These are phyloP conservation scores for Tipula vernalis DNA, from an alignment of 2,888 invertebrate species.

Conservation along the genomic window DNA sequence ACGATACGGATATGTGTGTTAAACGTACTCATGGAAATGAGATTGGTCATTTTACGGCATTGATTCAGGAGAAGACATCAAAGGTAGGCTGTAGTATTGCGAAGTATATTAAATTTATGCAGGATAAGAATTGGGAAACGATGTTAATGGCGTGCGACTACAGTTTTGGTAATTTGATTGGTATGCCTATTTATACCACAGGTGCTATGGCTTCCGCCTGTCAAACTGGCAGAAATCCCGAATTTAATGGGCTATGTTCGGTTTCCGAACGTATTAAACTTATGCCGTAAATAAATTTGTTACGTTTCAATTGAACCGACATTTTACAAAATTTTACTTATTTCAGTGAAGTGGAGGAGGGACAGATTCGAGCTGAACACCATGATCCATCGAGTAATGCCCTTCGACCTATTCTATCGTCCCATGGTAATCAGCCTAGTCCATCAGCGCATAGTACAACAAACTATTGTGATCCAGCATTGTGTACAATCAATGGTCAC, in stretches of 20 bases:
- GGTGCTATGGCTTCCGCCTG: background rate
- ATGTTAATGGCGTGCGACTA: background rate
- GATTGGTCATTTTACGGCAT: background rate
- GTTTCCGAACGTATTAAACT: background rate
- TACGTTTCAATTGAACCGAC: too few species aligned
- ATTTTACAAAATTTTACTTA: background rate
- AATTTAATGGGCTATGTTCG: background rate
- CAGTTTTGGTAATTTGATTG: background rate
- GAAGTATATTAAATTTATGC: background rate
- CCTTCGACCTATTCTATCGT: background rate
- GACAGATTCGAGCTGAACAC: too few species aligned
- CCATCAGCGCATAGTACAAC: background rate
- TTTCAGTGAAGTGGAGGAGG: background rate
- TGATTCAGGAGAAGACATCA: background rate
- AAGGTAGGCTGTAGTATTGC: background rate
- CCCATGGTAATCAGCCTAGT: background rate
- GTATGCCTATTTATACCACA: background rate
- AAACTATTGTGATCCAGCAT: background rate
- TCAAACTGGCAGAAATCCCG: background rate
- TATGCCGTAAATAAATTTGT: background rate
- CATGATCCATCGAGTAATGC: too few species aligned
- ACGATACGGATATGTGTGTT: background rate
- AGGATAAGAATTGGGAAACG: background rate
- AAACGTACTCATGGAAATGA: background rate
- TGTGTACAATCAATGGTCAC: background rate